These are phyloP conservation scores for Ectemnius cavifrons DNA, from an alignment of 2,888 invertebrate species.

Conservation along the genomic window DNA sequence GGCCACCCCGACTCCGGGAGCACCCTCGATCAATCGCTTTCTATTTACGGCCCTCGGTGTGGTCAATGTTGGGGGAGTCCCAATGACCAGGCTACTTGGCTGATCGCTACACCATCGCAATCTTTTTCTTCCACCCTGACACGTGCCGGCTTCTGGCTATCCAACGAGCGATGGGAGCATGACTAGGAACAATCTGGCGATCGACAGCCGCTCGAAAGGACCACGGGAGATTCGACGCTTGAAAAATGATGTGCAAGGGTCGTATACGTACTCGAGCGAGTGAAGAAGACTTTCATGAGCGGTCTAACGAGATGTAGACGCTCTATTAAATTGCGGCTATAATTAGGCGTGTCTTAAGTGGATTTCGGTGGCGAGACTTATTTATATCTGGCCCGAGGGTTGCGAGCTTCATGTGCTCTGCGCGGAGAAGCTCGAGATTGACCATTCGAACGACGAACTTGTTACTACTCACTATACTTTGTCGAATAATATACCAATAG, in stretches of 20 bases:
- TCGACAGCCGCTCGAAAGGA: not conserved
- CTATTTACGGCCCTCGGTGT: conserved; percentile 47
- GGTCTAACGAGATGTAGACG: conserved; percentile 16
- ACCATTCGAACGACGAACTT: not conserved
- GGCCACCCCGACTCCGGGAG: not conserved
- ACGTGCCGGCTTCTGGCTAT: not conserved
- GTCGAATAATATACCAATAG: not conserved
- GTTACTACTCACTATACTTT: not conserved
- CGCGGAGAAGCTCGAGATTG: not conserved
- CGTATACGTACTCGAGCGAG: not conserved
- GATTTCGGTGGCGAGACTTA: conserved; percentile 38
- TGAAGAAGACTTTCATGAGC: not conserved
- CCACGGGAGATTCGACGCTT: not conserved
- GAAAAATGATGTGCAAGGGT: not conserved
- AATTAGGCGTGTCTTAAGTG: conserved; percentile 26
- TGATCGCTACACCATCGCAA: conserved; percentile 17
- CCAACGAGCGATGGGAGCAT: not conserved
- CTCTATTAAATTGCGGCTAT: conserved; percentile 33
- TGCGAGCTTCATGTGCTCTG: conserved; percentile 19
- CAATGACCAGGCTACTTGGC: conserved; percentile 38
- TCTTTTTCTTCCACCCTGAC: conserved; percentile 23
- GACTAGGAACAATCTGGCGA: not conserved
- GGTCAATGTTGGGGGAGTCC: conserved; percentile 38
- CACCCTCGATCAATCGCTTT: conserved; percentile 44
- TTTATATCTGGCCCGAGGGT: conserved; percentile 22